Conservation (phyloP, 2,113 vertebrate species). For the Scartelaos histophorus region DNA sequence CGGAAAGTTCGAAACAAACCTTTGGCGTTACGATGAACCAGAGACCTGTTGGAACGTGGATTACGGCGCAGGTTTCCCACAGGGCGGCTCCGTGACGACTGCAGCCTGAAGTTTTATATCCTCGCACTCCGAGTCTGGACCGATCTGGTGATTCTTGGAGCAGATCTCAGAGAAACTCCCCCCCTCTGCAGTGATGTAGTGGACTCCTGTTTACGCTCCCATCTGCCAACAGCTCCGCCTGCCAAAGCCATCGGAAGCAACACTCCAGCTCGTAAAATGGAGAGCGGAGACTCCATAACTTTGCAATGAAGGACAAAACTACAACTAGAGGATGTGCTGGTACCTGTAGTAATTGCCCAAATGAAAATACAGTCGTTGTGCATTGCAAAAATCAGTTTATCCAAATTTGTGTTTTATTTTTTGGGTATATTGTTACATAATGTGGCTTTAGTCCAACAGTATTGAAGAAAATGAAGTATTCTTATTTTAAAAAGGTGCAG, state of each 20-base stretch:
- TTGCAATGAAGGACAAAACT: neutral
- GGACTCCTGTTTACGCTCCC: constrained; percentile 5
- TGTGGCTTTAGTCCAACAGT: too few species aligned
- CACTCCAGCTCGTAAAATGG: neutral
- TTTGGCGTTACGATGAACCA: too few species aligned
- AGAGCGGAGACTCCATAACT: neutral
- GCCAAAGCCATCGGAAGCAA: neutral
- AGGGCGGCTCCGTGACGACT: neutral
- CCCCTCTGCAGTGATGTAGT: neutral
- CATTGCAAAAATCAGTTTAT: too few species aligned
- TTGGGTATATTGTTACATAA: too few species aligned
- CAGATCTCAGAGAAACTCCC: neutral
- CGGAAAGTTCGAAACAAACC: too few species aligned
- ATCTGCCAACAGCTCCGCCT: neutral
- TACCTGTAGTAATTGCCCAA: too few species aligned
- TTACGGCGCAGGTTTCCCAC: neutral
- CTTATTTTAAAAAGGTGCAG: too few species aligned
- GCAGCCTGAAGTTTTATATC: neutral
- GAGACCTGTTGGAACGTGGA: too few species aligned
- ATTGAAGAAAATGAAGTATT: too few species aligned
- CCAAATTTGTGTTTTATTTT: too few species aligned
- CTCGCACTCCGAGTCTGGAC: neutral
- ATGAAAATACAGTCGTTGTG: too few species aligned
- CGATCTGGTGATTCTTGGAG: constrained; percentile 2
- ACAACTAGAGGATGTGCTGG: too few species aligned